Base-by-base conservation (phyloP, 1,140 invertebrate genomes). In the Aphidius gifuensis region DNA sequence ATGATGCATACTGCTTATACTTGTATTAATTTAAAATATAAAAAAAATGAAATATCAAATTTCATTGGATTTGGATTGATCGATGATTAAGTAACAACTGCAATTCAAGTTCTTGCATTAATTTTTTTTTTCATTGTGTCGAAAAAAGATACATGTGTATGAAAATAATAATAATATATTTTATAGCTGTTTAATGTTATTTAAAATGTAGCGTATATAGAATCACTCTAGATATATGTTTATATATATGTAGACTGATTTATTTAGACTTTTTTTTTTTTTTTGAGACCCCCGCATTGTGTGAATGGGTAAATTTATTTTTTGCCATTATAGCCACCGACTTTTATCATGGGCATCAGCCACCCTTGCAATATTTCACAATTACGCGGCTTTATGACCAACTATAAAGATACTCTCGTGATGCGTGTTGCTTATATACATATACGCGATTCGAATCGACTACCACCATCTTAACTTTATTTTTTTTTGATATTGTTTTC, bases 351-450 rank as follows among this genome's bases (percentile, higher is more conserved):
- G 46, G 65, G 53, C 61, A 61, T 68, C 73, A 70, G 63, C 71
- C 63, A 65, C 62, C 60, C 55, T 49, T 64, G 73, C 66, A 71
- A 76, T 78, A 76, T 75, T 76, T 78, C 69, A 73, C 74, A 78
- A 76, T 78, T 78, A 78, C 74, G 73, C 68, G 64, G 65, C 69
- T 76, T 76, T 76, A 76, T 72, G 68, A 65, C 64, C 65, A 65
- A 69, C 74, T 67, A 75, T 77, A 77, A 77, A 77, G 71, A 76
- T 76, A 76, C 71, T 68, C 62, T 68, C 62, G 9, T 40, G 60
- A 70, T 71, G 69, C 70, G 74, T 76, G 74, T 71, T 69, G 70
- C 68, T 74, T 70, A 66, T 9, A 8, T n/a, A n/a, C n/a, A n/a
- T n/a, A n/a, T 16, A 11, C 53, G 4, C 23, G 23, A 32, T 32